Base-by-base conservation (phyloP, 2,888 invertebrate genomes). In the Bimastos eiseni region DNA sequence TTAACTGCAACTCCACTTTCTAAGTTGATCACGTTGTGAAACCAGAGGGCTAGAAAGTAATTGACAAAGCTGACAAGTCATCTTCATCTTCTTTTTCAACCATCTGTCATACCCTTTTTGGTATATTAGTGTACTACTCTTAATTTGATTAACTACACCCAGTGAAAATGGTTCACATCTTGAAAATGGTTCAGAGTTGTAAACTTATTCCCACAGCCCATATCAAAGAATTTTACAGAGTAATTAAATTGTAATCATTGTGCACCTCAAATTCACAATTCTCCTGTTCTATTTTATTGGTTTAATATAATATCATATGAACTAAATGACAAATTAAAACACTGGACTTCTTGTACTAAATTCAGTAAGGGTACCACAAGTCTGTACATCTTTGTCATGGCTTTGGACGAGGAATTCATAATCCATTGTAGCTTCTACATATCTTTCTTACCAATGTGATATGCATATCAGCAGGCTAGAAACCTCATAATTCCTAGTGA, bases 1-100 rank as follows among this genome's bases (percentile, higher is more conserved):
- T 96, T 96, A 0, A 96, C 95, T 37, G 96, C 96, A 88, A 96
- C 94, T 34, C 96, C 95, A 93, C 95, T 95, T 70, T 95, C 95
- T 41, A 95, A 91, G 15, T 96, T 95, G n/a, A 94, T 95, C 55
- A 96, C 95, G 93, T 96, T 96, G 93, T 96, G 96, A 92, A 96
- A 96, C 96, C 96, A 96, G 36, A 96, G 93, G n/a, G 96, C 96
- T 94, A 93, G n/a, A 70, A 70, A 49, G 6, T 5, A 17, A 49
- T 41, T 41, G 41, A 41, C 49, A 49, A 24, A 21, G 24, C 21
- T 24, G n/a, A 70, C n/a, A 17, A 70, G 13, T n/a, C 13, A n/a
- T n/a, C 70, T 70, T 8, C 17, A 17, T 24, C 44, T 24, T 4
- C 21, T 70, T 30, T n/a, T 70, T 70, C n/a, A 70, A 70, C n/a